Percentiles rank a stretch among this genome's conserved stretches.
Conservation (phyloP, 1,140 invertebrate genomes). For the Zeugodacus cucurbitae region DNA sequence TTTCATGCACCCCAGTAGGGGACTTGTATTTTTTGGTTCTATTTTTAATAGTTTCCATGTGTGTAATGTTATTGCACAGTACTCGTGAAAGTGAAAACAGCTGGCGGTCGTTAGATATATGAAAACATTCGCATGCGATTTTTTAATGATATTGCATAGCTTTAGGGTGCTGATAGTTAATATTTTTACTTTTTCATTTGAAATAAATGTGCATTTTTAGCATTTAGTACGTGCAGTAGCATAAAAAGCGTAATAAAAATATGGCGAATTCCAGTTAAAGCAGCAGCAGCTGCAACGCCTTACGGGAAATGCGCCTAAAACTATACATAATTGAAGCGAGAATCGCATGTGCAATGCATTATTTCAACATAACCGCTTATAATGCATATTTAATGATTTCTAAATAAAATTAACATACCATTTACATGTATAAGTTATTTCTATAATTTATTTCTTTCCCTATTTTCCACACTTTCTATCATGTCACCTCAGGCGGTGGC, state of each 20-base stretch:
- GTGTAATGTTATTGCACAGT: not conserved
- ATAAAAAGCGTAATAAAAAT: not conserved
- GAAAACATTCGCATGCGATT: not conserved
- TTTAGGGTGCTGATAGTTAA: not conserved
- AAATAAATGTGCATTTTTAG: not conserved
- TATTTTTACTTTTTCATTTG: not conserved
- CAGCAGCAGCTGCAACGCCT: not conserved
- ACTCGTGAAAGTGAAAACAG: not conserved
- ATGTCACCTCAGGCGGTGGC: not conserved
- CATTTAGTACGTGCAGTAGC: not conserved
- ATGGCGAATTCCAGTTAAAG: not conserved
- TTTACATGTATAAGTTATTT: not conserved
- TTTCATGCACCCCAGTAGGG: not conserved
- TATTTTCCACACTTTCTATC: not conserved
- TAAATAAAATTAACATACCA: conserved; percentile 30
- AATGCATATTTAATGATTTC: conserved; percentile 37
- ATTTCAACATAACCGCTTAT: not conserved
- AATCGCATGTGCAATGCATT: not conserved
- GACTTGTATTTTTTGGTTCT: not conserved
- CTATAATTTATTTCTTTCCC: not conserved
- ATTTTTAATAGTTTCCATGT: not conserved
- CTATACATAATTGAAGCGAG: not conserved
- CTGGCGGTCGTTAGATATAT: not conserved
- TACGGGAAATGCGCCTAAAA: not conserved
- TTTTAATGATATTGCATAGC: not conserved